Conservation (phyloP, 2,797 vertebrate species). For the Eospalax fontanierii region DNA sequence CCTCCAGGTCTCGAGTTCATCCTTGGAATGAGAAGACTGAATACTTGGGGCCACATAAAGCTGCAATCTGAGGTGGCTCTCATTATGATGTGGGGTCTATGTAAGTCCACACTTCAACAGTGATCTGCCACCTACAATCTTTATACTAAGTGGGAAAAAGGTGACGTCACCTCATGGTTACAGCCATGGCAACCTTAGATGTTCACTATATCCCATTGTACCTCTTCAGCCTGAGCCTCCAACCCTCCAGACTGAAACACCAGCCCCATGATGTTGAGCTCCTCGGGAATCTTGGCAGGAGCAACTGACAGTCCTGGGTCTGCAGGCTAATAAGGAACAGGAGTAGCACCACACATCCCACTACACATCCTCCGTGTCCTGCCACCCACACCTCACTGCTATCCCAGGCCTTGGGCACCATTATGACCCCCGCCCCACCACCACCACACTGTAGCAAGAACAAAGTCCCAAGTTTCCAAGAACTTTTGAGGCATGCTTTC, state of each 20-base stretch:
- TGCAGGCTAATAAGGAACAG: background rate
- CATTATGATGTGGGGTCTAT: background rate
- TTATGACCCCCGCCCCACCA: background rate
- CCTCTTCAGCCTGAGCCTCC: background rate
- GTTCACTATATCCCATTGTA: background rate
- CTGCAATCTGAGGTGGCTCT: background rate
- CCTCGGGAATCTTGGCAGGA: background rate
- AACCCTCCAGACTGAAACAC: background rate
- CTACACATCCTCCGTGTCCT: background rate
- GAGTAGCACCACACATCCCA: background rate
- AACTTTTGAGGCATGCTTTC: background rate
- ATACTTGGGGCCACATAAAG: background rate
- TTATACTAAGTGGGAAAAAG: background rate
- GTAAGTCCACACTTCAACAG: background rate
- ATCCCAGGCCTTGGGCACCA: background rate
- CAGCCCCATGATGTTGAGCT: background rate
- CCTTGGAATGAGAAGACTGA: background rate
- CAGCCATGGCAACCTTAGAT: background rate
- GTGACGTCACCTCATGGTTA: background rate
- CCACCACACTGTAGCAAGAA: background rate
- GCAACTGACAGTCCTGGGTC: background rate
- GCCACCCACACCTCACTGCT: background rate
- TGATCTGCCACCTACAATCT: background rate
- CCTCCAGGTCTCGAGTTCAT: background rate
- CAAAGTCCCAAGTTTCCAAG: background rate